Base-by-base conservation (phyloP, 2,797 vertebrate genomes). In the Hemitrygon akajei region DNA sequence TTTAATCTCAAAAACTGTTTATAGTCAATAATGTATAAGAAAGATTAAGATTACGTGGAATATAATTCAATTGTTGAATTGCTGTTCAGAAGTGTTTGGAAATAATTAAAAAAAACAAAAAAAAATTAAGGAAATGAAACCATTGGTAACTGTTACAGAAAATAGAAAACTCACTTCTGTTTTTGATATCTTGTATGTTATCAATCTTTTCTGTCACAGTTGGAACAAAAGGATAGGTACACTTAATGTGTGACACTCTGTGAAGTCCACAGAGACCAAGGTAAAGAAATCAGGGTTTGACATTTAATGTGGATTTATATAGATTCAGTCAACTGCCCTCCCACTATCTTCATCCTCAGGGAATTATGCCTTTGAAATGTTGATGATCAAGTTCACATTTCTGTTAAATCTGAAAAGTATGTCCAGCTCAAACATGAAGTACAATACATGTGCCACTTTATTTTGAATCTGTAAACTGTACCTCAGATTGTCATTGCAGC, bases 231-330 rank as follows among this genome's bases (percentile, higher is more conserved):
- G 56, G 63, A 0, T 30, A 93, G 91, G 12, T 56, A 16, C 40
- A 76, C 27, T 75, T 93, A 56, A 58, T 7, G 25, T 18, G 71
- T 27, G 71, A 30, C 37, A 75, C 91, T 16, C 69, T 75, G 71
- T 11, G 25, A 75, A 75, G 69, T 58, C 71, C 71, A 76, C 27
- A 27, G 30, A 25, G 27, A 37, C 71, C 25, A 76, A 25, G 10
- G 16, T 93, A 93, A 93, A 16, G 69, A 75, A 75, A 56, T 76
- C 71, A 47, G 25, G 34, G 56, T 16, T 93, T 93, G 91, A 93
- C 91, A 47, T 76, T 93, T 76, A 56, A 76, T 76, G 40, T 93
- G 40, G 71, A 93, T 93, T 93, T 58, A 76, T 93, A n/a, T 58
- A 93, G 71, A 40, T 58, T 76, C 37, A 30, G 37, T 56, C 71